Conservation (phyloP, 1,140 invertebrate genomes). For the Streblospio benedicti region DNA sequence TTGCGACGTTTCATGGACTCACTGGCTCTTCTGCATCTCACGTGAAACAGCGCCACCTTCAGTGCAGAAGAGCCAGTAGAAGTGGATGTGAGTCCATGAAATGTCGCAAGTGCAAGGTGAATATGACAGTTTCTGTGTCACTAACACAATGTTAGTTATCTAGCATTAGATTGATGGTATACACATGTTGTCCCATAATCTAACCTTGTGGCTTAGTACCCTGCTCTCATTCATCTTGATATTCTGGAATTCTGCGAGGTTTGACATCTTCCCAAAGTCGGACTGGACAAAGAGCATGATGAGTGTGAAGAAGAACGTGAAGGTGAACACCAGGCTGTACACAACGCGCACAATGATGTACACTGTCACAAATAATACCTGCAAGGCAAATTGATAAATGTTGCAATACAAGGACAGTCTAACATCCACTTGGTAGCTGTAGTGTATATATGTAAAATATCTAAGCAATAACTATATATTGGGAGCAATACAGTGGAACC, state of each 20-base stretch:
- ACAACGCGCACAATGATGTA: constrained; percentile 11
- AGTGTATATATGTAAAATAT: too few species aligned
- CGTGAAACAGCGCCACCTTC: not conserved
- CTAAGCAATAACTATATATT: too few species aligned
- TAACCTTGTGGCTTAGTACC: not conserved
- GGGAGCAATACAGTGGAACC: too few species aligned
- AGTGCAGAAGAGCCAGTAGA: too few species aligned
- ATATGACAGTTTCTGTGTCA: too few species aligned
- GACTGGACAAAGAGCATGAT: constrained; percentile 4
- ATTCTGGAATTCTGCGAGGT: constrained; percentile 8
- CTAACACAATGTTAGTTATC: too few species aligned
- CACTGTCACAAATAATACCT: not conserved
- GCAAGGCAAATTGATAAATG: not conserved
- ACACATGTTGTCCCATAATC: too few species aligned
- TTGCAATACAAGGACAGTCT: not conserved
- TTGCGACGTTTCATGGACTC: too few species aligned
- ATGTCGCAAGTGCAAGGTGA: too few species aligned
- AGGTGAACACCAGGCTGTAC: constrained; percentile 17
- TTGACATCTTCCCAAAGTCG: constrained; percentile 3
- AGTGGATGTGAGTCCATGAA: too few species aligned
- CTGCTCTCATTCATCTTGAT: constrained; percentile 2
- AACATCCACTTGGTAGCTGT: not conserved
- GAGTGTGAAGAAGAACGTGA: constrained; percentile 16
- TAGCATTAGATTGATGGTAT: not conserved
- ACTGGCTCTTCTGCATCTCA: too few species aligned